A percentile compares a stretch with the other conserved stretches of the same genome.
These are phyloP conservation scores for Halictus quadricinctus DNA, from an alignment of 2,888 invertebrate genomes.

Conservation along the genomic window DNA sequence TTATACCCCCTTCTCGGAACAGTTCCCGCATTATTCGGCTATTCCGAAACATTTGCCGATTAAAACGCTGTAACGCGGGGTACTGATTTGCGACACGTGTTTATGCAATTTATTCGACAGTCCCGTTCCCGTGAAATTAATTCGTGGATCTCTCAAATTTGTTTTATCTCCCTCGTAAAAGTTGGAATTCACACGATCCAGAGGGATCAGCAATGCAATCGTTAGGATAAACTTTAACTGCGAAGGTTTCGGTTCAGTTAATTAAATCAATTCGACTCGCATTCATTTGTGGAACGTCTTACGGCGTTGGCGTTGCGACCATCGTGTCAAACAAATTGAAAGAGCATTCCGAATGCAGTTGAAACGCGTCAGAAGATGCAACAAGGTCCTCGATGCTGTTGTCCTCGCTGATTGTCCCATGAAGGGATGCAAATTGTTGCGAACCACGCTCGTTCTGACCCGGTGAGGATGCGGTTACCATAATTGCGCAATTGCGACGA, in stretches of 20 bases:
- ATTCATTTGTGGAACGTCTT: too few species aligned
- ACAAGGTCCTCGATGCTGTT: not conserved
- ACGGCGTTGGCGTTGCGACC: not conserved
- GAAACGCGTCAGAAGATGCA: not conserved
- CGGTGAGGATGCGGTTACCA: not conserved
- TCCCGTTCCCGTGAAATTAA: not conserved
- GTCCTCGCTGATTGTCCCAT: not conserved
- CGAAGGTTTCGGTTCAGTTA: not conserved
- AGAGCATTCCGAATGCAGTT: not conserved
- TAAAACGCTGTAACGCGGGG: not conserved
- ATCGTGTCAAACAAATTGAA: not conserved
- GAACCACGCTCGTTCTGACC: not conserved
- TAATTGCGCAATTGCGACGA: not conserved
- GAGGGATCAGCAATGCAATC: not conserved
- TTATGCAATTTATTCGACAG: not conserved
- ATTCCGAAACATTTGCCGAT: not conserved
- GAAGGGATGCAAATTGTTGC: not conserved
- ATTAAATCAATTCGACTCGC: not conserved
- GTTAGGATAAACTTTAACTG: not conserved
- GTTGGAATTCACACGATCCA: not conserved
- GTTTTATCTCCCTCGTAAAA: not conserved
- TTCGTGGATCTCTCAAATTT: not conserved
- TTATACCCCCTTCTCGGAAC: not conserved
- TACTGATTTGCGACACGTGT: not conserved
- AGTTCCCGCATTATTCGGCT: not conserved